Percentiles rank a stretch among this genome's conserved stretches.
Evolutionary conservation across 2,113 vertebrate genomes (phyloP).

Genomic region (Galbula dea): DNA sequence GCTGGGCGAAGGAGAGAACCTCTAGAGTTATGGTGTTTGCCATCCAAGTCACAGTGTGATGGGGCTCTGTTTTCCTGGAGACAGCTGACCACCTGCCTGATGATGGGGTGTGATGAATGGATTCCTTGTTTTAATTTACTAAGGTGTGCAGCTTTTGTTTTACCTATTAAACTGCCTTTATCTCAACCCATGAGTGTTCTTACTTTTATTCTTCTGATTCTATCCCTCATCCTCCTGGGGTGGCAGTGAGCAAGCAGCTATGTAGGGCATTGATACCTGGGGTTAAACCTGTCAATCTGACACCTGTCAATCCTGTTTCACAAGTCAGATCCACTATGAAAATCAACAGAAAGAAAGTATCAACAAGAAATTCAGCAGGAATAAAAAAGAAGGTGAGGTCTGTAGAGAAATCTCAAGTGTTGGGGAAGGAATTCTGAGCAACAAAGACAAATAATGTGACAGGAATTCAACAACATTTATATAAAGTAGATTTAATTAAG

Average conservation of each 20-base stretch:
- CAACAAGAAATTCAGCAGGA: background rate
- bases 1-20: fast-evolving
- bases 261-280: background rate
- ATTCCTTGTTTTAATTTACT: background rate
- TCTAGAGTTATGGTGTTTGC: background rate
- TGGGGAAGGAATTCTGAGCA: background rate
- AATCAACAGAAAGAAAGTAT: background rate
- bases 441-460: background rate
- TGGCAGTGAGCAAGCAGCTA: background rate
- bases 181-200: background rate
- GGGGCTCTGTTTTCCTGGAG: background rate
- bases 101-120: background rate
- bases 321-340: background rate
- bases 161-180: background rate
- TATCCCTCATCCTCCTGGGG: background rate
- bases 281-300: background rate
- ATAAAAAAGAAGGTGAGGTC: background rate
- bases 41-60: background rate
- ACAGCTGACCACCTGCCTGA: background rate
- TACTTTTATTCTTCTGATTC: background rate
- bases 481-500: background rate
- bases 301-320: background rate
- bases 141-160: background rate
- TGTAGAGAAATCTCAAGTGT: background rate
- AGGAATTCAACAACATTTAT: background rate